Evolutionary conservation across 2,797 vertebrate species (phyloP).

Genomic region (Arnoldichthys spilopterus): DNA sequence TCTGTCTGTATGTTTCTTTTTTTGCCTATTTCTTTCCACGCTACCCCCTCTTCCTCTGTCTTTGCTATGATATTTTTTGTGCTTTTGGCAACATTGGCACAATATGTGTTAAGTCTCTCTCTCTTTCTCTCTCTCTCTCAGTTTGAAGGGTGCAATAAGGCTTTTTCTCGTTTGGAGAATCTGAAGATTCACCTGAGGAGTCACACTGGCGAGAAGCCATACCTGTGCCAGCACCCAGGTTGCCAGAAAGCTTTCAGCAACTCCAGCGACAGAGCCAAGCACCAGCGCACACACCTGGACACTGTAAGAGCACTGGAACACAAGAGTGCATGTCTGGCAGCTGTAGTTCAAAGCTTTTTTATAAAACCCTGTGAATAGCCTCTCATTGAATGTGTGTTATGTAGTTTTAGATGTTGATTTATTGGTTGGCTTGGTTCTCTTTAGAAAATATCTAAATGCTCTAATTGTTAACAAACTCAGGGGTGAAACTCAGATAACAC

Average conservation of each 20-base stretch:
- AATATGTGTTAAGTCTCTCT: neutral
- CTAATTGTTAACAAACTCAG: too few relatives aligned
- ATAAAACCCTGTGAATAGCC: neutral
- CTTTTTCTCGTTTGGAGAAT: slow-evolving; percentile 94
- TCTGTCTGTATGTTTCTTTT: neutral
- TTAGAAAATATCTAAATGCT: too few relatives aligned
- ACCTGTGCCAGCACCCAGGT: slow-evolving; percentile 97
- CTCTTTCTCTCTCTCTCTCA: slow-evolving; percentile 58
- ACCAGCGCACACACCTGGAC: slow-evolving; percentile 96
- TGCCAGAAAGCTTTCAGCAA: slow-evolving; percentile 99
- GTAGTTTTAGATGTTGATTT: neutral
- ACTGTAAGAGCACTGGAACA: neutral
- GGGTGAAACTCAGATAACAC: too few relatives aligned
- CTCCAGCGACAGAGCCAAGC: slow-evolving; percentile 97
- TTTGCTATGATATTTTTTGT: neutral
- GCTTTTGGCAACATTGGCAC: too few relatives aligned
- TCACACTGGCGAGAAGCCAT: slow-evolving; percentile 97
- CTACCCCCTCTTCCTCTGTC: neutral
- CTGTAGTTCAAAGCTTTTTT: slow-evolving; percentile 19
- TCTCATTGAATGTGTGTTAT: neutral
- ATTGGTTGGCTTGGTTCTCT: neutral
- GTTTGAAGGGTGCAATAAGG: slow-evolving; percentile 96
- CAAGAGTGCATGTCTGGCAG: slow-evolving; percentile 18
- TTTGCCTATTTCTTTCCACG: neutral
- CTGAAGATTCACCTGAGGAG: slow-evolving; percentile 95